Evolutionary conservation across 2,113 vertebrate species (phyloP), one percentile per base, ranked within the genome.

Genomic region (Numenius arquata): DNA sequence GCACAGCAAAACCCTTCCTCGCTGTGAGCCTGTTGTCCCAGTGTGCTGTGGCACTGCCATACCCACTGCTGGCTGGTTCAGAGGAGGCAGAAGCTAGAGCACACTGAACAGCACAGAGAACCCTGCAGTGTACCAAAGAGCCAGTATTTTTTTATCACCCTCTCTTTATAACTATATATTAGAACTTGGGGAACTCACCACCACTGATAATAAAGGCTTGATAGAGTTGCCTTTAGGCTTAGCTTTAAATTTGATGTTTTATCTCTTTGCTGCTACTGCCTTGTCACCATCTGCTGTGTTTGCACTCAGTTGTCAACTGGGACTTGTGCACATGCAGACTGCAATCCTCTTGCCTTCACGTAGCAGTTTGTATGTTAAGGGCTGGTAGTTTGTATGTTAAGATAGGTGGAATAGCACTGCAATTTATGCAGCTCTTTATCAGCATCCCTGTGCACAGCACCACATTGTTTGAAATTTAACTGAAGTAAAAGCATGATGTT

Each of bases 221-320:
- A n/a, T 36, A 79, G 58, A 78, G 21, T 32, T 91, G 66, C 70
- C 80, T 93, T 76, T 89, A 92, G 76, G 48, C 77, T 92, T 68
- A 70, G 66, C 90, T 94, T 95, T 82, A 82, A 75, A 89, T 81
- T 59, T 85, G 47, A 75, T 3, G 34, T 68, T 95, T 95, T 92
- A 85, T 71, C 63, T 94, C 34, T 93, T 76, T 82, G 58, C 66
- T 92, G 52, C 76, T 94, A 15, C 52, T 94, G 85, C 62, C 38
- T 91, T 76, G 62, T 79, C 88, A 91, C 82, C 93, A 95, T 94
- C 89, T 96, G 86, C 86, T 93, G n/a, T 75, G 48, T 75, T 96
- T 92, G 58, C 52, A 73, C 66, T 87, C 86, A 18, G 36, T 13
- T 76, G 58, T 90, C 84, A 85, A 0, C 52, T 73, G 81, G 74